Percentiles rank a stretch among this genome's conserved stretches.
These are phyloP conservation scores for Aspidapion aeneum DNA, from an alignment of 2,888 invertebrate species.

Conservation along the genomic window DNA sequence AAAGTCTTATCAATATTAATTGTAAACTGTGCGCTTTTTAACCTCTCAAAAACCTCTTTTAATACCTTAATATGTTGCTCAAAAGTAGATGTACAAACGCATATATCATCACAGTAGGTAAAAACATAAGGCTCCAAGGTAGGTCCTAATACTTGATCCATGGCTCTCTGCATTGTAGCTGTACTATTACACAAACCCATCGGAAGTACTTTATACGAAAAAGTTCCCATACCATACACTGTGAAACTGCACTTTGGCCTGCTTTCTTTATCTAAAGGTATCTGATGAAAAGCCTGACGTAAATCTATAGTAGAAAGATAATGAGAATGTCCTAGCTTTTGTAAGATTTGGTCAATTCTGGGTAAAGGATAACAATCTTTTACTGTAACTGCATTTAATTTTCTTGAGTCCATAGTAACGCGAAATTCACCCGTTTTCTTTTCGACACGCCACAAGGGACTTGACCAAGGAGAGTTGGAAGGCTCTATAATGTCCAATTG, in stretches of 20 bases:
- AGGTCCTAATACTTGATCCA: constrained; percentile 19
- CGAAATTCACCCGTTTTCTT: no score
- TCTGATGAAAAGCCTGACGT: constrained; percentile 33
- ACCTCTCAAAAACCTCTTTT: constrained; percentile 11
- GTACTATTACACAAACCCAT: constrained; percentile 15
- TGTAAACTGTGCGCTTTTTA: constrained; percentile 20
- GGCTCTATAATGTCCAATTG: constrained; percentile 20
- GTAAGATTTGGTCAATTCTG: no score
- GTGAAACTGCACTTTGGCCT: constrained; percentile 18
- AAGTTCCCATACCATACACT: constrained; percentile 16
- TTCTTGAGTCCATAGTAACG: no score
- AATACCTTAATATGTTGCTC: constrained; percentile 14
- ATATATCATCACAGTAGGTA: no score
- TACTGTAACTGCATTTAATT: no score
- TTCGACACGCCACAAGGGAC: constrained; percentile 31
- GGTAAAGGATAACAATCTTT: no score
- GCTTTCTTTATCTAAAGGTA: constrained; percentile 23
- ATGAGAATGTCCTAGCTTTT: no score
- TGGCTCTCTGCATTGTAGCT: constrained; percentile 19
- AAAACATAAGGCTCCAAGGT: no score
- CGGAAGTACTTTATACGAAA: constrained; percentile 6
- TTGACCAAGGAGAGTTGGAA: constrained; percentile 31
- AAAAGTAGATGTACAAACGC: constrained; percentile 11
- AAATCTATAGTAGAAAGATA: constrained; percentile 37
- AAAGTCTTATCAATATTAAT: constrained; percentile 20